Evolutionary conservation across 2,797 vertebrate species (phyloP).

Genomic region (Falco concolor): DNA sequence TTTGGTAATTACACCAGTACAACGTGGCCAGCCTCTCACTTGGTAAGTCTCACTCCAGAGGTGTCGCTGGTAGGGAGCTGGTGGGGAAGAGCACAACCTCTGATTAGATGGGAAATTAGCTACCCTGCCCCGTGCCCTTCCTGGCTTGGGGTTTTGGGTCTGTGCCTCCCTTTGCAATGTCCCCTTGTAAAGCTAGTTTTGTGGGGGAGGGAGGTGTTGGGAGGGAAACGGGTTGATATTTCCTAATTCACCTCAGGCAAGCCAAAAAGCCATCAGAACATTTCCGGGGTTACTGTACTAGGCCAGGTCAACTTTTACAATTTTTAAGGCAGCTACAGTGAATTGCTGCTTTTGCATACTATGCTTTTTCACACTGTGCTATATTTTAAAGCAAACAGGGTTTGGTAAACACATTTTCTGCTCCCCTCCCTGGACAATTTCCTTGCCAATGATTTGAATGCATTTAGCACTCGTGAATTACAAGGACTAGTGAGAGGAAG

Average conservation of each 20-base stretch:
- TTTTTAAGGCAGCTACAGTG: neutral
- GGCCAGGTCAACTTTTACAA: neutral
- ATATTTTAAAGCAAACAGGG: neutral
- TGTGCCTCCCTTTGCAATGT: neutral
- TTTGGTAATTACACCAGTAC: neutral
- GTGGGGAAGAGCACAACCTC: neutral
- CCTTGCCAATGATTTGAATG: neutral
- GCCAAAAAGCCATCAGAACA: neutral
- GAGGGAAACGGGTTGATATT: neutral
- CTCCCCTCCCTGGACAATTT: rapidly evolving
- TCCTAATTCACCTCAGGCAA: neutral
- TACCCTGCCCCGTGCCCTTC: neutral
- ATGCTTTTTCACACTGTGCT: neutral
- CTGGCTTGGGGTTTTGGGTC: neutral
- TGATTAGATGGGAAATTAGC: neutral
- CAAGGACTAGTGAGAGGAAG: neutral
- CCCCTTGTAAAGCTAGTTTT: neutral
- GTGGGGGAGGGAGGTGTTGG: neutral
- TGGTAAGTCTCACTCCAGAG: neutral
- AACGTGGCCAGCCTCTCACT: neutral
- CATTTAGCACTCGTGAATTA: neutral
- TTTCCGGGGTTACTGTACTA: neutral
- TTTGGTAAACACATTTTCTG: neutral
- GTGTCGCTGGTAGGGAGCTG: neutral
- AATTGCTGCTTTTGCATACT: neutral